phyloP scores from a whole-genome alignment of 2,797 vertebrate genomes.

The Sandelia bainsii region DNA sequence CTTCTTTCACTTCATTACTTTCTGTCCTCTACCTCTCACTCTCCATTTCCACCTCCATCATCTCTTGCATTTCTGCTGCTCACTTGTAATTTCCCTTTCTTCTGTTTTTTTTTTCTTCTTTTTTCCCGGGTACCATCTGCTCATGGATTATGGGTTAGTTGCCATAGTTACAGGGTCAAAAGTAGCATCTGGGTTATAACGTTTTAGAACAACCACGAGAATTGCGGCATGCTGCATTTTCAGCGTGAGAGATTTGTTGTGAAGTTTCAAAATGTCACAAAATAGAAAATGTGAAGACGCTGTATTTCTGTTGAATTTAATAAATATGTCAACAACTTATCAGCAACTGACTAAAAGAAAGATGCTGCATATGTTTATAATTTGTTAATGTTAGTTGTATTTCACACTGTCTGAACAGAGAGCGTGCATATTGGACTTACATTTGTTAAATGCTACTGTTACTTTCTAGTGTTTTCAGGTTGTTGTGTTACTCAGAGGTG shows the following conservation, averaged over 20 bases:
- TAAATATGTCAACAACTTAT: background rate
- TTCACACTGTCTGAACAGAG: background rate
- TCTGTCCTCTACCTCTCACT: constrained; percentile 13
- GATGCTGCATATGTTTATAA: background rate
- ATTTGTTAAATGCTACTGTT: too few relatives aligned
- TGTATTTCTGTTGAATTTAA: background rate
- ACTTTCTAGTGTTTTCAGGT: background rate
- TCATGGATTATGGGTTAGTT: constrained; percentile 33
- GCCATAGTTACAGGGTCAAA: constrained; percentile 51
- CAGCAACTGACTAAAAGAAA: background rate
- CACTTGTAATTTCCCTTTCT: constrained; percentile 7
- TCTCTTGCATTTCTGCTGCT: constrained; percentile 20
- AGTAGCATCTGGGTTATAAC: constrained; percentile 18
- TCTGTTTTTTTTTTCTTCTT: background rate
- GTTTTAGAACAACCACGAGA: constrained; percentile 4
- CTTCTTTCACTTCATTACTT: constrained; percentile 13
- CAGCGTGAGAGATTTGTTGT: background rate
- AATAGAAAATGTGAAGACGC: background rate
- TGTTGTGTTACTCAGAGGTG: too few relatives aligned
- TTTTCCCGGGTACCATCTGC: constrained; percentile 30
- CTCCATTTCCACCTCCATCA: constrained; percentile 37
- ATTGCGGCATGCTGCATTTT: background rate
- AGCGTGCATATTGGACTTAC: too few relatives aligned
- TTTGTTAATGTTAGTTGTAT: background rate
- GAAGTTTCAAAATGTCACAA: background rate